These are phyloP conservation scores for Grus americana DNA, from an alignment of 2,113 vertebrate species.

Conservation along the genomic window DNA sequence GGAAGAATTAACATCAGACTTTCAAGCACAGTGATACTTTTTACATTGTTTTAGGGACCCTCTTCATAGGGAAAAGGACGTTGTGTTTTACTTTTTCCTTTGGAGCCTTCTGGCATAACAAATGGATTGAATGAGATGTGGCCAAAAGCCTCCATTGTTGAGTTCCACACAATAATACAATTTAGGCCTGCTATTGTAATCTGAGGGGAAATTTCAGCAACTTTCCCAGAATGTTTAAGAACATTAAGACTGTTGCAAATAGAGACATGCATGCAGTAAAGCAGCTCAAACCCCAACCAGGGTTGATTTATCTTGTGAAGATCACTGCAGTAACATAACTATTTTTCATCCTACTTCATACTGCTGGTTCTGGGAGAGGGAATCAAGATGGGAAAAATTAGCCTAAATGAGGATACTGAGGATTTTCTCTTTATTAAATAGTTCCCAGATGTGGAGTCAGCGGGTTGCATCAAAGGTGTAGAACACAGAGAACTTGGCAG, in stretches of 20 bases:
- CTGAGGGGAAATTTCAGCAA: not conserved
- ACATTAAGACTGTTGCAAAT: not conserved
- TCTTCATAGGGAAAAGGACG: not conserved
- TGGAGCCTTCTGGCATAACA: not conserved
- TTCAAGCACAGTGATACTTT: not conserved
- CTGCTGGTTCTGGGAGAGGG: not conserved
- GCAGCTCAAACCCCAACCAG: not conserved
- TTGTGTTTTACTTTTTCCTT: not conserved
- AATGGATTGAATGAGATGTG: not conserved
- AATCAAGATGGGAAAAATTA: not conserved
- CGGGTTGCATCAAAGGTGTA: not conserved
- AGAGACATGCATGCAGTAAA: not conserved
- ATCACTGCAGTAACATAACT: not conserved
- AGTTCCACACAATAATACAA: not conserved
- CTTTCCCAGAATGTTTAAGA: not conserved
- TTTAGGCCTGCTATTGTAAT: not conserved
- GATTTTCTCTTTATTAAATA: not conserved
- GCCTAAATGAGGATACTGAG: not conserved
- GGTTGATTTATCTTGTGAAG: not conserved
- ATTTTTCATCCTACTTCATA: not conserved
- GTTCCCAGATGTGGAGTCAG: not conserved
- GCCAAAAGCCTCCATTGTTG: not conserved
- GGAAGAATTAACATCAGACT: not conserved
- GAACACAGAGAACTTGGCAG: not conserved
- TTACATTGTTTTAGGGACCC: not conserved